These are phyloP conservation scores for Thymallus thymallus DNA, from an alignment of 2,113 vertebrate genomes.

Conservation along the genomic window DNA sequence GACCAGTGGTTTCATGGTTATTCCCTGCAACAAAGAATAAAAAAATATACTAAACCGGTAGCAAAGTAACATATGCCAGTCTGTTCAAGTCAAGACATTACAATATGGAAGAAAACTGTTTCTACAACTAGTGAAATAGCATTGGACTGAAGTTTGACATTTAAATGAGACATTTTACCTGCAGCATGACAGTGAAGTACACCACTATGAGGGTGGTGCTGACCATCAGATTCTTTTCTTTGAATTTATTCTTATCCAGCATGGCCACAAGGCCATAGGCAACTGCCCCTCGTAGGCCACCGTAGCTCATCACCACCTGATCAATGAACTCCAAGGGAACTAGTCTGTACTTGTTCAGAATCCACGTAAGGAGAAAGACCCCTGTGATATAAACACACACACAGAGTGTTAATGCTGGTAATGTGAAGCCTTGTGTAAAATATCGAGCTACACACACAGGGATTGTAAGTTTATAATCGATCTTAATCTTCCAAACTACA, in stretches of 20 bases:
- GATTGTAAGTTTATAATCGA: too few species aligned
- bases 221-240: conserved; percentile 85
- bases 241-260: conserved; percentile 75
- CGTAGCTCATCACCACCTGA: conserved; percentile 95
- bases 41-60: neutral
- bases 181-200: conserved; percentile 95
- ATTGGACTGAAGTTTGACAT: too few species aligned
- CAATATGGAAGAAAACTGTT: neutral
- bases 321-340: conserved; percentile 89
- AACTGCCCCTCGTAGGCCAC: conserved; percentile 92
- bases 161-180: conserved; percentile 72
- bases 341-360: conserved; percentile 88
- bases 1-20: conserved; percentile 96
- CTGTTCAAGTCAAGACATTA: neutral
- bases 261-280: conserved; percentile 87
- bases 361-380: conserved; percentile 88
- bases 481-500: too few species aligned
- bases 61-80: neutral
- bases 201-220: conserved; percentile 93
- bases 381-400: conserved; percentile 66
- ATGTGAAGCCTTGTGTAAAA: neutral
- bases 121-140: neutral
- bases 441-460: neutral
- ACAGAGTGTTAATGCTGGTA: neutral
- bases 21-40: conserved; percentile 74